A percentile compares a stretch with the other conserved stretches of the same genome.
Evolutionary conservation across 2,888 invertebrate genomes (phyloP).

Genomic region (Julus scandinavius): DNA sequence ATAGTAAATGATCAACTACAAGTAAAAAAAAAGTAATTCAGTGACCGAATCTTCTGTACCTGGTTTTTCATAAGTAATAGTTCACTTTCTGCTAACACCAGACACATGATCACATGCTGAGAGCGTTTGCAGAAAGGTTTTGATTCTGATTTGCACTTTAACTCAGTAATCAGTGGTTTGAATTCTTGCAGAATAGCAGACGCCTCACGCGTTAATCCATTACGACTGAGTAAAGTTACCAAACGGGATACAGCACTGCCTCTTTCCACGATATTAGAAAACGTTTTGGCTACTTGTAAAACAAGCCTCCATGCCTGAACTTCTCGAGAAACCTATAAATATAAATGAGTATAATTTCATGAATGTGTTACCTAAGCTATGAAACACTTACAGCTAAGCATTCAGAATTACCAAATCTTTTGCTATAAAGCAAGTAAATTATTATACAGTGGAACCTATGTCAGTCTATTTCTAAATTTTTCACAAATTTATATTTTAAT

Average conservation of each 20-base stretch:
- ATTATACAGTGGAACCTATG: too few relatives aligned
- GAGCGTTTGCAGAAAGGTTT: background rate
- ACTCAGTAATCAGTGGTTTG: background rate
- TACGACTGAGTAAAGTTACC: background rate
- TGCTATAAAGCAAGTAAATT: too few relatives aligned
- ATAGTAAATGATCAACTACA: background rate
- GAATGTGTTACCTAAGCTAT: background rate
- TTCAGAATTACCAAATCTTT: too few relatives aligned
- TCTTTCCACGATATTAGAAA: background rate
- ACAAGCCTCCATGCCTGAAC: constrained; percentile 31
- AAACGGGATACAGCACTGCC: constrained; percentile 14
- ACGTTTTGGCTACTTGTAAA: background rate
- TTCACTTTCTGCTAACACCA: constrained; percentile 45
- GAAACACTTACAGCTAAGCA: background rate
- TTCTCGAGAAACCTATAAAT: constrained; percentile 45
- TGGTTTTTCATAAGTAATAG: constrained; percentile 36
- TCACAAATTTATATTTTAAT: too few relatives aligned
- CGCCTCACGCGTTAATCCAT: constrained; percentile 10
- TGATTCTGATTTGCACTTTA: constrained; percentile 17
- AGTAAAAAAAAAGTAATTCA: constrained; percentile 13
- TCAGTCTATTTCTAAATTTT: too few relatives aligned
- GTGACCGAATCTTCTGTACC: background rate
- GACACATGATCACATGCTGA: background rate
- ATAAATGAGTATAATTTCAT: background rate
- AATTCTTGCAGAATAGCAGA: background rate